Conservation (phyloP, 2,113 vertebrate genomes). For the Guaruba guarouba region DNA sequence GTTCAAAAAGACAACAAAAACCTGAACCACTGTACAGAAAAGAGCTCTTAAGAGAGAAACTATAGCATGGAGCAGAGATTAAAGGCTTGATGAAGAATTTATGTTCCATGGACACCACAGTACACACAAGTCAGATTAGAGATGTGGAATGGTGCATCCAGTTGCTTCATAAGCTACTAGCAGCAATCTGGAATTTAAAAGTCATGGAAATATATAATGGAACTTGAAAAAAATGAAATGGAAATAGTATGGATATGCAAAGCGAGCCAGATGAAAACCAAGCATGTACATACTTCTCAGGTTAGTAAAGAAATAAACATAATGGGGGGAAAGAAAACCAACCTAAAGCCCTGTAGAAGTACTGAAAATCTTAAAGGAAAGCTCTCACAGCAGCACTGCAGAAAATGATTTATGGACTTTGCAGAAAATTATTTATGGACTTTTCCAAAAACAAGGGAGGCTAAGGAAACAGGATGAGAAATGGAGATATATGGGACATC, state of each 20-base stretch:
- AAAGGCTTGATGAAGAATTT: neutral
- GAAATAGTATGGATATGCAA: neutral
- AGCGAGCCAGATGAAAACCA: neutral
- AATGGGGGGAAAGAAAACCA: rapidly evolving
- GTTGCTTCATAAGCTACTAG: neutral
- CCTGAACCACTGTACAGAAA: neutral
- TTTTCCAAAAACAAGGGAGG: neutral
- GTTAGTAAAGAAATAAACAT: neutral
- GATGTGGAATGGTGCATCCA: rapidly evolving
- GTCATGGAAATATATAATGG: neutral
- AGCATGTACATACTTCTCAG: neutral
- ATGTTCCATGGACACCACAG: neutral
- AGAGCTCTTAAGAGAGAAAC: neutral
- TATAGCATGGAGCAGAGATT: neutral
- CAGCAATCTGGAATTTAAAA: neutral
- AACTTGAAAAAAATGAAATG: neutral
- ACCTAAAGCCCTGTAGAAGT: neutral
- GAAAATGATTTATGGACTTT: neutral
- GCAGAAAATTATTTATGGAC: neutral
- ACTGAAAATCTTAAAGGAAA: neutral
- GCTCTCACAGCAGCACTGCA: neutral
- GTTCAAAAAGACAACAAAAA: neutral
- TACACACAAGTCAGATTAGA: neutral
- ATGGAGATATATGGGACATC: neutral
- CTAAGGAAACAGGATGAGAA: neutral